Conservation (phyloP, 2,113 vertebrate species). For the Callospermophilus lateralis region DNA sequence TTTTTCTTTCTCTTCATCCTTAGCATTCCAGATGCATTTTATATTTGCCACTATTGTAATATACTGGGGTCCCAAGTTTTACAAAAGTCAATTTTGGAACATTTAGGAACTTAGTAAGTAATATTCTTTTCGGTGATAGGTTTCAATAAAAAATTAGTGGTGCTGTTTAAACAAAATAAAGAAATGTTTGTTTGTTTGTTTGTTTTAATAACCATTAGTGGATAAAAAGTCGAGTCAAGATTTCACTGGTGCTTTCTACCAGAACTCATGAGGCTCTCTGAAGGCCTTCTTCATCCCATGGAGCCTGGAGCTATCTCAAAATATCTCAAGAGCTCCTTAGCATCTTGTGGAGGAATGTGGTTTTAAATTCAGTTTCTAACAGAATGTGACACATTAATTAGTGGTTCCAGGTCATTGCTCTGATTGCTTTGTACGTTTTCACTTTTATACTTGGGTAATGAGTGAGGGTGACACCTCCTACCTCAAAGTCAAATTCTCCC, state of each 20-base stretch:
- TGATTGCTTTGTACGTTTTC: constrained; percentile 1
- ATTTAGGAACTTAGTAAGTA: neutral
- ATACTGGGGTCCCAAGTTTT: neutral
- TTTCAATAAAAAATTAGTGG: neutral
- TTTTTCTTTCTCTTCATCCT: neutral
- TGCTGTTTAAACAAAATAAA: constrained; percentile 1
- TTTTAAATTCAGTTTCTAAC: neutral
- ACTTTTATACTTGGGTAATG: neutral
- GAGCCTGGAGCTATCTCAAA: neutral
- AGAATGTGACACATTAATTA: neutral
- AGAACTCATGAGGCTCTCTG: neutral
- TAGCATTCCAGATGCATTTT: neutral
- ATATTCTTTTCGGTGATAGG: neutral
- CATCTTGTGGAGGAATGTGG: neutral
- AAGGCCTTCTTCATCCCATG: neutral
- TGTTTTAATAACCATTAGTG: neutral
- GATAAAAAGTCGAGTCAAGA: neutral
- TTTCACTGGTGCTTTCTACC: neutral
- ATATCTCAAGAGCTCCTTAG: neutral
- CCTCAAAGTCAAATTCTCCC: neutral
- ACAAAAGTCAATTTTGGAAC: constrained; percentile 10
- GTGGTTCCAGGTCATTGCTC: neutral
- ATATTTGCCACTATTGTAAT: neutral
- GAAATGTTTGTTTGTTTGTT: neutral
- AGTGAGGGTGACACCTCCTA: neutral